Percentiles rank a stretch among this genome's conserved stretches.
phyloP scores from a whole-genome alignment of 2,797 vertebrate genomes.

The Paguma larvata region DNA sequence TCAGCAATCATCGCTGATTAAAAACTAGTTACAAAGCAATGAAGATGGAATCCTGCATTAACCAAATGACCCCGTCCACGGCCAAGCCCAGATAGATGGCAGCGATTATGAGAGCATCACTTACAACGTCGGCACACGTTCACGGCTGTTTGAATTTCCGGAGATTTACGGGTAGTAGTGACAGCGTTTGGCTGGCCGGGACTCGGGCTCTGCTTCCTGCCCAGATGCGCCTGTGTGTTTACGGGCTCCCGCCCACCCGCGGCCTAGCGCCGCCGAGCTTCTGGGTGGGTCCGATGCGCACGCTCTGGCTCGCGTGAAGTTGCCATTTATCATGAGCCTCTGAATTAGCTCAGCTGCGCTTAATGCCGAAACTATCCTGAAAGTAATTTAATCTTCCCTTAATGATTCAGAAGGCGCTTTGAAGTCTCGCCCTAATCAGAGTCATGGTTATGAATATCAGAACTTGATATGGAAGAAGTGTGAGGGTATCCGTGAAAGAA shows the following conservation, averaged over 20 bases:
- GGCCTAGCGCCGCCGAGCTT: background rate
- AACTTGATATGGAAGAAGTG: conserved; percentile 55
- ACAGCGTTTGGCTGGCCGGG: conserved; percentile 75
- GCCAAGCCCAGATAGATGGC: conserved; percentile 77
- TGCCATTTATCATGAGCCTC: conserved; percentile 58
- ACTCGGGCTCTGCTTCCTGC: conserved; percentile 32
- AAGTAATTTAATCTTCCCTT: conserved; percentile 81
- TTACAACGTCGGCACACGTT: conserved; percentile 62
- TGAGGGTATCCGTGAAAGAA: conserved; percentile 43
- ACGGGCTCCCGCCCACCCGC: background rate
- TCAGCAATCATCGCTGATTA: conserved; percentile 96
- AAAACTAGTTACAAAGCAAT: conserved; percentile 96
- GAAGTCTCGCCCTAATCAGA: conserved; percentile 75
- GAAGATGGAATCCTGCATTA: conserved; percentile 95
- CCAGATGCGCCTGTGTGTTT: conserved; percentile 66
- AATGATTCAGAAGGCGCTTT: conserved; percentile 80
- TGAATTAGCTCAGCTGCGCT: conserved; percentile 71
- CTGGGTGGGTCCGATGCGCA: conserved; percentile 17
- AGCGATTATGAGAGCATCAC: conserved; percentile 70
- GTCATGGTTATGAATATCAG: conserved; percentile 72
- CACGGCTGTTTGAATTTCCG: conserved; percentile 77
- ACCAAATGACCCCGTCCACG: conserved; percentile 91
- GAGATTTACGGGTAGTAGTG: conserved; percentile 79
- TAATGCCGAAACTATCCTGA: conserved; percentile 70
- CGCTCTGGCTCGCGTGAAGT: background rate